Evolutionary conservation across 2,888 invertebrate species (phyloP).

Genomic region (Synanthedon andrenaeformis): DNA sequence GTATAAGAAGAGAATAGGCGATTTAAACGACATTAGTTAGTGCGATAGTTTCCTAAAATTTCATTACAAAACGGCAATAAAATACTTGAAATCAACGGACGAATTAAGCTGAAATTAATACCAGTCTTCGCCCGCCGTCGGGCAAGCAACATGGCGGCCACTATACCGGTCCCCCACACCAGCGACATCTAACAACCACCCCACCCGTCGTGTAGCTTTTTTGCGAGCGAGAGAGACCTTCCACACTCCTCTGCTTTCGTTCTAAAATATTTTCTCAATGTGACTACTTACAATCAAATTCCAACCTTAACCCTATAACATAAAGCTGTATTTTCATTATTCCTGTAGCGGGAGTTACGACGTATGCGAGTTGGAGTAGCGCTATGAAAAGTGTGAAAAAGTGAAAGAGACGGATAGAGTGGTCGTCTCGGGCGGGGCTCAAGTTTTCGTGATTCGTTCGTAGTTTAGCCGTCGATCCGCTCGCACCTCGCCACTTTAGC

Average conservation of each 20-base stretch:
- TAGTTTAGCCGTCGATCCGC: conserved; percentile 56
- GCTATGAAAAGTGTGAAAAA: conserved; percentile 68
- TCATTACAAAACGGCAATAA: conserved; percentile 22
- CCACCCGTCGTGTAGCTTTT: conserved; percentile 49
- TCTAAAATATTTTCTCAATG: conserved; percentile 63
- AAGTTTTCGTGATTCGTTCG: conserved; percentile 70
- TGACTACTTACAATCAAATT: conserved; percentile 11
- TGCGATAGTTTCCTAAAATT: conserved; percentile 2
- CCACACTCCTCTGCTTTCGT: conserved; percentile 60
- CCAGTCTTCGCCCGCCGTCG: conserved; percentile 60
- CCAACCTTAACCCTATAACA: accelerated
- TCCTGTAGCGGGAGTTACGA: conserved; percentile 7
- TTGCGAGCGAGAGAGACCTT: conserved; percentile 69
- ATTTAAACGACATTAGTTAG: too few relatives aligned
- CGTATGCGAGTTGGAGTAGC: conserved; percentile 16
- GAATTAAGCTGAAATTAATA: conserved; percentile 66
- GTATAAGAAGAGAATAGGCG: too few relatives aligned
- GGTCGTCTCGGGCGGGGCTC: conserved; percentile 66
- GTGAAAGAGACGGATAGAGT: conserved; percentile 69
- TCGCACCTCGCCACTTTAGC: conserved; percentile 29
- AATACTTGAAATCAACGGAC: conserved; percentile 52
- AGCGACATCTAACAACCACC: conserved; percentile 30
- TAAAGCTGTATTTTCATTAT: conserved; percentile 17
- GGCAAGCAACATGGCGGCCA: conserved; percentile 58
- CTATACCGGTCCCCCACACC: conserved; percentile 27